A percentile compares a stretch with the other conserved stretches of the same genome.
These are phyloP conservation scores for Cassiopea andromeda DNA, from an alignment of 30 jellyfish, hydroid and myxozoan species.

Conservation along the genomic window DNA sequence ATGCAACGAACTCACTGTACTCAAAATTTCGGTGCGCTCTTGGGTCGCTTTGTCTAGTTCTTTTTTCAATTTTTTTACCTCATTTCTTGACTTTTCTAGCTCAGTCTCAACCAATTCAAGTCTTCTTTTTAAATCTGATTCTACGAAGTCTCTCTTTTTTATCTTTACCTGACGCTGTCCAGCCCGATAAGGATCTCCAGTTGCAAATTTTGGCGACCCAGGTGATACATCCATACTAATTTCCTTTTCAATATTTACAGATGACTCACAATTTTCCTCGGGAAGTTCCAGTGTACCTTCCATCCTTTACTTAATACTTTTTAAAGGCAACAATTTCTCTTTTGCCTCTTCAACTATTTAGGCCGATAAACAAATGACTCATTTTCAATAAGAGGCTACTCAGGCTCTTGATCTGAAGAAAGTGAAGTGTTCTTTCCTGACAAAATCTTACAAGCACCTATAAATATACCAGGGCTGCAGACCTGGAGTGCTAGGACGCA, in stretches of 20 bases:
- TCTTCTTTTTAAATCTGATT: constrained; percentile 14
- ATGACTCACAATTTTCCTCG: background rate
- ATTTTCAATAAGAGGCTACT: background rate
- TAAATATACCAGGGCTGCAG: no score
- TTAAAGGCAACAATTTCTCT: no score
- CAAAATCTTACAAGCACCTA: no score
- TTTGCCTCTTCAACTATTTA: background rate
- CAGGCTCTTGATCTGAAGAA: no score
- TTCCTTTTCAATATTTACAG: background rate
- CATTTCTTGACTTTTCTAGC: constrained; percentile 19
- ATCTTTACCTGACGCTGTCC: background rate
- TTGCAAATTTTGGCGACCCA: background rate
- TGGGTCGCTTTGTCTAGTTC: constrained; percentile 28
- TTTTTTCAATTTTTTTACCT: constrained; percentile 20
- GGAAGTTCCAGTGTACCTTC: background rate
- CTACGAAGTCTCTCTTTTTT: background rate
- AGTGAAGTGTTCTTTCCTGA: no score
- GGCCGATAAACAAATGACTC: background rate
- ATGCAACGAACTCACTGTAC: constrained; percentile 54
- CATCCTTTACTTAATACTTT: no score
- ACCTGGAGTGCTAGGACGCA: no score
- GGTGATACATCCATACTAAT: background rate
- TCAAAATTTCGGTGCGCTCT: constrained; percentile 41
- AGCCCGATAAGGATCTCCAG: background rate
- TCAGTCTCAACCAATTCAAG: constrained; percentile 39